These are phyloP conservation scores for Phrixothrix hirtus DNA, from an alignment of 2,888 invertebrate genomes.

Conservation along the genomic window DNA sequence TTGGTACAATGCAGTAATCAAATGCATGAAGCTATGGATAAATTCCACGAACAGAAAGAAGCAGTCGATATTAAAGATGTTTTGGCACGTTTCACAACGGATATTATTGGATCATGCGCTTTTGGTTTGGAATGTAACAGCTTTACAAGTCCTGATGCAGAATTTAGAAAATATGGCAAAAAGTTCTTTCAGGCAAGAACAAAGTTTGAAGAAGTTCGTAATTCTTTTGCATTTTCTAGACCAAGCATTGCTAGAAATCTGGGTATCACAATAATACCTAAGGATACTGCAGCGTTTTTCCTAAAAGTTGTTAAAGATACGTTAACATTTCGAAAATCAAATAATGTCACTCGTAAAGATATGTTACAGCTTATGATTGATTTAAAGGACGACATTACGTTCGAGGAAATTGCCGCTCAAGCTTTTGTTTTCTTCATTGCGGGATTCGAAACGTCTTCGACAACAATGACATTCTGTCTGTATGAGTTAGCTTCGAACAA, in stretches of 20 bases:
- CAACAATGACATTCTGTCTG: conserved; percentile 55
- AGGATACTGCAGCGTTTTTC: conserved; percentile 43
- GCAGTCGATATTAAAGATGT: conserved; percentile 17
- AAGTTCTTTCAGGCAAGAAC: conserved; percentile 19
- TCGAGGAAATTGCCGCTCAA: conserved; percentile 38
- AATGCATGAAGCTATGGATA: background rate
- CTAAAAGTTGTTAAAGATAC: conserved; percentile 40
- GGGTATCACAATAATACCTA: conserved; percentile 28
- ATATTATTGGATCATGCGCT: too few relatives aligned
- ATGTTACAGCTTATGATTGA: conserved; percentile 32
- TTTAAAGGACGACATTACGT: conserved; percentile 4
- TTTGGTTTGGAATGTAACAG: too few relatives aligned
- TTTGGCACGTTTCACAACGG: background rate
- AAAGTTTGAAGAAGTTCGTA: too few relatives aligned
- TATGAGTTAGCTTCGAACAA: conserved; percentile 58
- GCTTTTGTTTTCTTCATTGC: conserved; percentile 45
- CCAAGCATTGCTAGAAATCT: conserved; percentile 30
- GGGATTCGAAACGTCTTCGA: conserved; percentile 53
- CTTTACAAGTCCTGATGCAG: conserved; percentile 43
- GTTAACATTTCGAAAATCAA: conserved; percentile 40
- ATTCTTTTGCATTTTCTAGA: conserved; percentile 27
- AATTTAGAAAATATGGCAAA: conserved; percentile 40
- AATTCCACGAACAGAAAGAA: background rate
- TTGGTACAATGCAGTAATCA: conserved; percentile 1
- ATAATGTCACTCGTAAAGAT: conserved; percentile 37